Percentiles rank a stretch among this genome's conserved stretches.
phyloP scores from a whole-genome alignment of 2,113 vertebrate genomes.

The Jaculus jaculus region DNA sequence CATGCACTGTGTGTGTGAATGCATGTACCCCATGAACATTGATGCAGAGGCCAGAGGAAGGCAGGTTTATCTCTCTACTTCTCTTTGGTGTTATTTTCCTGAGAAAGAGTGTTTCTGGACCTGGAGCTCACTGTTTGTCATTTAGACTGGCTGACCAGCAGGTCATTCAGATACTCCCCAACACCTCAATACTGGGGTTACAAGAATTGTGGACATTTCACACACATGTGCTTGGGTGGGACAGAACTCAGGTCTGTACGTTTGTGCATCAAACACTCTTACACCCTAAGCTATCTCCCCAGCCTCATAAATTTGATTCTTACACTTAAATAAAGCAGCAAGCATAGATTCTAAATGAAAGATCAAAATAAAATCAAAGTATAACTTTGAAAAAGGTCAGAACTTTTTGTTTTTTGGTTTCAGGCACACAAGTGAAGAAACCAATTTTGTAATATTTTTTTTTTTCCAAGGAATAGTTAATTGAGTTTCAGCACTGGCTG shows the following conservation, averaged over 20 bases:
- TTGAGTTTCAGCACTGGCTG: slow-evolving; percentile 58
- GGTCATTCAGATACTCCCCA: too few relatives aligned
- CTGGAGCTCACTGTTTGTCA: neutral
- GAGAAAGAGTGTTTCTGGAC: neutral
- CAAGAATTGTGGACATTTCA: neutral
- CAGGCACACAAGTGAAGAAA: slow-evolving; percentile 45
- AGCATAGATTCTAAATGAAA: neutral
- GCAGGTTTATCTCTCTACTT: neutral
- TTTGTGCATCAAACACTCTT: neutral
- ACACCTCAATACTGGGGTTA: too few relatives aligned
- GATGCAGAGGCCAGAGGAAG: too few relatives aligned
- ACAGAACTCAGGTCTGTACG: neutral
- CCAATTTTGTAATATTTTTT: slow-evolving; percentile 57
- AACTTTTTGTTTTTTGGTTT: slow-evolving; percentile 18
- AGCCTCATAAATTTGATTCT: neutral
- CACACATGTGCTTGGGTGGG: too few relatives aligned
- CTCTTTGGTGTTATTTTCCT: neutral
- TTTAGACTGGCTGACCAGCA: too few relatives aligned
- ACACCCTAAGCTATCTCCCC: neutral
- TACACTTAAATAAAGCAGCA: neutral
- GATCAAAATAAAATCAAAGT: neutral
- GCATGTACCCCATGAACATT: neutral
- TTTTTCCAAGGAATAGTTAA: slow-evolving; percentile 47
- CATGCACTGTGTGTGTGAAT: neutral
- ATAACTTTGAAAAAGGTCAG: neutral